A percentile compares a stretch with the other conserved stretches of the same genome.
These are phyloP conservation scores for Nemopilema nomurai DNA, from an alignment of 30 jellyfish, hydroid and myxozoan genomes.

Conservation along the genomic window DNA sequence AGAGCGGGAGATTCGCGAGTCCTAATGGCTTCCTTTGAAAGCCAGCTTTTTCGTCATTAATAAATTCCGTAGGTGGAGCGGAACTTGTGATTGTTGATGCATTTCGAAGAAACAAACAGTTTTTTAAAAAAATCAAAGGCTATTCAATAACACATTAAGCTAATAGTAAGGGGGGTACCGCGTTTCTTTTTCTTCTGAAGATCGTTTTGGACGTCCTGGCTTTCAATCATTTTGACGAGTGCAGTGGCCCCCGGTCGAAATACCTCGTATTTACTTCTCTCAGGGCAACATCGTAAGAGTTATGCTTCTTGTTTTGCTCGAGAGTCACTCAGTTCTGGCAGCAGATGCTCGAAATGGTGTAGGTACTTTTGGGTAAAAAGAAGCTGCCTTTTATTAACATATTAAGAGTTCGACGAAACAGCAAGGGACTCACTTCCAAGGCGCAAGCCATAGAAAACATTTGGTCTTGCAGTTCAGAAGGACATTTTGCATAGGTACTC, in stretches of 20 bases:
- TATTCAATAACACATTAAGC: neutral
- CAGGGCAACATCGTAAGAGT: neutral
- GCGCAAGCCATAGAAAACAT: no score
- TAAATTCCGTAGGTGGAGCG: neutral
- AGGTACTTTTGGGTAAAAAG: no score
- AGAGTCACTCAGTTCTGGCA: no score
- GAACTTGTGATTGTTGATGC: neutral
- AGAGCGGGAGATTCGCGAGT: no score
- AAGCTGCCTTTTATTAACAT: no score
- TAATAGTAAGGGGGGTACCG: neutral
- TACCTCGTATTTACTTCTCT: neutral
- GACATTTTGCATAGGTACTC: no score
- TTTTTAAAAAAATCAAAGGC: neutral
- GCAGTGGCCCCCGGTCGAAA: neutral
- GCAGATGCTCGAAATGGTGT: no score
- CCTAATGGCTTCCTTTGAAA: neutral
- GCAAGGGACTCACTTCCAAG: no score
- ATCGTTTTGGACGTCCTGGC: neutral
- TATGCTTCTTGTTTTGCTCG: no score
- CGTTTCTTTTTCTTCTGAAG: neutral
- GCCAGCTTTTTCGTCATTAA: neutral
- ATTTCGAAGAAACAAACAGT: neutral
- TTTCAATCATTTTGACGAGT: neutral
- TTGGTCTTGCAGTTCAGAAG: no score
- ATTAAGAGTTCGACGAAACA: no score